phyloP scores from a whole-genome alignment of 2,113 vertebrate genomes.

The Siniperca chuatsi region DNA sequence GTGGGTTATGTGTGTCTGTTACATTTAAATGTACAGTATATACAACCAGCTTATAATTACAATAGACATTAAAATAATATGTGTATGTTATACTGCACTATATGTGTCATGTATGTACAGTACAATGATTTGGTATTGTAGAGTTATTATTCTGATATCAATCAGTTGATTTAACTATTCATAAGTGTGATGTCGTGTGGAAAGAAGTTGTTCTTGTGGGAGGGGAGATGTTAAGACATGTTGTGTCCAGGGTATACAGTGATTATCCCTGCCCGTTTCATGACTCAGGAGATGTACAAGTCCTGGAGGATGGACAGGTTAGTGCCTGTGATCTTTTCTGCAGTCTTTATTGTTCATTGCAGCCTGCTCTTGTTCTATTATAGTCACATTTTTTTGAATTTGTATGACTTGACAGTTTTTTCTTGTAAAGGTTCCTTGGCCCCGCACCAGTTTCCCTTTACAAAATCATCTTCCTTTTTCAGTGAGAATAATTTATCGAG shows the following conservation, averaged over 20 bases:
- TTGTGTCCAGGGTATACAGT: neutral
- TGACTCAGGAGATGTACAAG: neutral
- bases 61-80: neutral
- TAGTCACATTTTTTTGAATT: constrained; percentile 3
- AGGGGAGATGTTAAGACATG: neutral
- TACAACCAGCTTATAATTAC: neutral
- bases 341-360: neutral
- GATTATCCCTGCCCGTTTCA: neutral
- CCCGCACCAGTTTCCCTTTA: neutral
- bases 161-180: neutral
- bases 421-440: neutral
- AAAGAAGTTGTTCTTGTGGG: neutral
- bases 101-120: neutral
- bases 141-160: neutral
- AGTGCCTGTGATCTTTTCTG: neutral
- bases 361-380: neutral
- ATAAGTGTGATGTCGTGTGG: neutral
- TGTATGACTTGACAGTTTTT: neutral
- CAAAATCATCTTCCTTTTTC: constrained; percentile 13
- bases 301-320: neutral
- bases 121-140: neutral
- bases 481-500: constrained; percentile 34
- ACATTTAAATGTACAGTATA: neutral
- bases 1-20: neutral
- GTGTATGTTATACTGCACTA: neutral